Evolutionary conservation across 1,140 invertebrate genomes (phyloP).

Genomic region (Gonatopus flavifemur): DNA sequence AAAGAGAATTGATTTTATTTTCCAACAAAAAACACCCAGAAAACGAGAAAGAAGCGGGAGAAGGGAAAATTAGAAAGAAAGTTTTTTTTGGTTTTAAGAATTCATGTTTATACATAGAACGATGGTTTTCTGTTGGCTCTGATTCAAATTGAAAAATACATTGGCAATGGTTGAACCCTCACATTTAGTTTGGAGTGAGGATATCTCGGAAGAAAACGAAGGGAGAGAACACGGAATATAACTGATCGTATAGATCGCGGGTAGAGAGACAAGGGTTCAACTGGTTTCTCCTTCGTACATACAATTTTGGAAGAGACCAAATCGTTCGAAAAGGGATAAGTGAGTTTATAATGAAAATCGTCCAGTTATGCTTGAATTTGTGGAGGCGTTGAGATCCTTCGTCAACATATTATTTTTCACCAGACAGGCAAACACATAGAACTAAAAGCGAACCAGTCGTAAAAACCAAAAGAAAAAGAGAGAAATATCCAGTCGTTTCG

Average conservation of each 20-base stretch:
- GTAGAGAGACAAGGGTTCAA: slow-evolving; percentile 51
- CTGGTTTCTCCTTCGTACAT: slow-evolving; percentile 32
- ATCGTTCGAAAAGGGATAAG: slow-evolving; percentile 29
- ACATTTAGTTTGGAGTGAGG: slow-evolving; percentile 14
- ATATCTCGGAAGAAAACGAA: slow-evolving; percentile 7
- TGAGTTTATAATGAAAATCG: slow-evolving; percentile 59
- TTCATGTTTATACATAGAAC: no score
- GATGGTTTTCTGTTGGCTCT: slow-evolving; percentile 21
- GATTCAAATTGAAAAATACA: slow-evolving; percentile 45
- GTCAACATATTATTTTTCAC: slow-evolving; percentile 2
- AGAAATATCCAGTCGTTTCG: slow-evolving; percentile 50
- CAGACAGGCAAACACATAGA: slow-evolving; percentile 24
- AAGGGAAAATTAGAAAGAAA: no score
- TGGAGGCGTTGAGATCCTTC: slow-evolving; percentile 42
- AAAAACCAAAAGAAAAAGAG: slow-evolving; percentile 16
- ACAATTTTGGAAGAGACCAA: slow-evolving; percentile 8
- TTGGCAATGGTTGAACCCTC: slow-evolving; percentile 35
- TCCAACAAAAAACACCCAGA: no score
- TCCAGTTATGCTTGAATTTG: slow-evolving; percentile 55
- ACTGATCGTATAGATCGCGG: slow-evolving; percentile 48
- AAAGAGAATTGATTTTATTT: background rate
- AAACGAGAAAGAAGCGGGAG: background rate
- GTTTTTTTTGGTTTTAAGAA: no score
- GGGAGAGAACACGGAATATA: slow-evolving; percentile 42
- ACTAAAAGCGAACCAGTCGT: slow-evolving; percentile 13